These are phyloP conservation scores for Bovichtus diacanthus DNA, from an alignment of 2,797 vertebrate genomes.

Conservation along the genomic window DNA sequence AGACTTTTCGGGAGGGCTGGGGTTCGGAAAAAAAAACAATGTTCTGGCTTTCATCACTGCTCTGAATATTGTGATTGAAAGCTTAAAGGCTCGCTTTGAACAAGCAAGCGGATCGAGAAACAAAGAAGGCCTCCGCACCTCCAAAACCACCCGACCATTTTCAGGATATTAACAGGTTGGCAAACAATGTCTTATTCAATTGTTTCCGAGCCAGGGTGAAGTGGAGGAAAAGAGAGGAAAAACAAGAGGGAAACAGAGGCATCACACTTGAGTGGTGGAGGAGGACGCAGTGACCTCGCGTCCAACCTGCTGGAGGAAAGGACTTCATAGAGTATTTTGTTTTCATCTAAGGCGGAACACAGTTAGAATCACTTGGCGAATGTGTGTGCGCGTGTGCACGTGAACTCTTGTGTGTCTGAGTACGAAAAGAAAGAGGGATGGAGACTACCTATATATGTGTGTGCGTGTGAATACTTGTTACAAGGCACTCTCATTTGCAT, in stretches of 20 bases:
- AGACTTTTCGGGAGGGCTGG: conserved; percentile 36
- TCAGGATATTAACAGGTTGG: conserved; percentile 52
- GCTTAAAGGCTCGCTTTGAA: conserved; percentile 47
- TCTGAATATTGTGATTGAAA: conserved; percentile 44
- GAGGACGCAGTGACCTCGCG: conserved; percentile 65
- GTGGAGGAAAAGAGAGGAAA: conserved; percentile 26
- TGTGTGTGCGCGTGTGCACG: neutral
- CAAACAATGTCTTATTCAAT: conserved; percentile 50
- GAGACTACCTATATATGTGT: conserved; percentile 23
- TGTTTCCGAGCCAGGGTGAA: conserved; percentile 43
- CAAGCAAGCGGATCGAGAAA: conserved; percentile 11
- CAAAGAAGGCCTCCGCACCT: conserved; percentile 33
- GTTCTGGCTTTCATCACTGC: conserved; percentile 51
- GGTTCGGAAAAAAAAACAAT: neutral
- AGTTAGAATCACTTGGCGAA: conserved; percentile 37
- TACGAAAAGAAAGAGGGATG: conserved; percentile 3
- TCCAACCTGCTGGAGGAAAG: conserved; percentile 52
- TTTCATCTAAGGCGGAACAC: conserved; percentile 62
- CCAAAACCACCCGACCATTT: conserved; percentile 40
- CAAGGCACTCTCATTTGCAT: conserved; percentile 82
- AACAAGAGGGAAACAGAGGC: conserved; percentile 35
- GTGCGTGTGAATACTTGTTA: conserved; percentile 56
- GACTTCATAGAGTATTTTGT: conserved; percentile 76
- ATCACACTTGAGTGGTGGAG: conserved; percentile 27
- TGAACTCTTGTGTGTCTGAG: conserved; percentile 1